Percentiles rank a stretch among this genome's conserved stretches.
phyloP scores from a whole-genome alignment of 2,797 vertebrate species.

The Sarcophilus harrisii region DNA sequence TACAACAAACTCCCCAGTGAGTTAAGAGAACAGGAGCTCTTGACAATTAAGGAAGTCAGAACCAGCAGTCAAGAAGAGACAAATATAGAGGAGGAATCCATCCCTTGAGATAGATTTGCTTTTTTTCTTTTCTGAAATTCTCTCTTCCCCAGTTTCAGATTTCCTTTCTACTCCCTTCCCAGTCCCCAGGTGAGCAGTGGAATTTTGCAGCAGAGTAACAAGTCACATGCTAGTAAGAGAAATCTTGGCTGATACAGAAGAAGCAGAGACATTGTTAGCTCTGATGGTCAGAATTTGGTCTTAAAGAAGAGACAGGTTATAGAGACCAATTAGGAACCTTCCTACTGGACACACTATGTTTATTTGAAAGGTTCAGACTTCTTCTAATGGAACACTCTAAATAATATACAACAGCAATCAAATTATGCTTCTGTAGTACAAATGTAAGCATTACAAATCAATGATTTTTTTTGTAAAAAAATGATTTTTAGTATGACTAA shows the following conservation, averaged over 20 bases:
- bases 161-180: neutral
- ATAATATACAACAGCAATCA: conserved; percentile 83
- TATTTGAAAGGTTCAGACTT: conserved; percentile 84
- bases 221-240: neutral
- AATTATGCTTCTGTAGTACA: conserved; percentile 83
- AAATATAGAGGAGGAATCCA: neutral
- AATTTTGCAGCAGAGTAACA: neutral
- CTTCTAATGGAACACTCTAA: conserved; percentile 85
- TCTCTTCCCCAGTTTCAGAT: neutral
- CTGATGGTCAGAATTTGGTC: neutral
- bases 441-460: conserved; percentile 84
- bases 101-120: neutral
- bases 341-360: conserved; percentile 81
- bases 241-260: neutral
- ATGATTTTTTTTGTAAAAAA: conserved; percentile 73
- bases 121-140: neutral
- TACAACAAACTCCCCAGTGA: neutral
- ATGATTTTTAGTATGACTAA: conserved; percentile 77
- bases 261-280: neutral
- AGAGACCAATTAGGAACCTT: neutral
- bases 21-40: neutral
- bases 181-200: neutral
- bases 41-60: neutral
- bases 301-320: neutral
- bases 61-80: neutral